These are phyloP conservation scores for Exaiptasia diaphana DNA, from an alignment of 64 coral and sea anemone species.

Conservation along the genomic window DNA sequence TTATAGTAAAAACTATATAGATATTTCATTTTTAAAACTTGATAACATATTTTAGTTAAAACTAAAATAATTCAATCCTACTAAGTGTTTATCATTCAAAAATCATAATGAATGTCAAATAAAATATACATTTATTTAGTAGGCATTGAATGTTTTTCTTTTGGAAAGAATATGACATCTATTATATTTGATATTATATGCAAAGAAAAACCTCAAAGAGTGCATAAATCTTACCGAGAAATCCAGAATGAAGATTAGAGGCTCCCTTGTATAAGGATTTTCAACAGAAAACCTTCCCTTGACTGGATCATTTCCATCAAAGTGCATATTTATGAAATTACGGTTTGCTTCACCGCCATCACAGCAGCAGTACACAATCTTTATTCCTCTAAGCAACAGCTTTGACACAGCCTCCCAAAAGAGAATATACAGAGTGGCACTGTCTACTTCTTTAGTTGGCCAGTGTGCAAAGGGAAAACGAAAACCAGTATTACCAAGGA, in stretches of 20 bases:
- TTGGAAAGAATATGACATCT: too few relatives aligned
- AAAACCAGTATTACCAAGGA: too few relatives aligned
- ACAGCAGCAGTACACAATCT: slow-evolving; percentile 29
- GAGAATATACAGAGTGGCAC: not conserved
- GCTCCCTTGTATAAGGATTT: slow-evolving; percentile 35
- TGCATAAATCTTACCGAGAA: slow-evolving; percentile 41
- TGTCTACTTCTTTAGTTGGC: slow-evolving; percentile 37
- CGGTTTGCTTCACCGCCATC: slow-evolving; percentile 60
- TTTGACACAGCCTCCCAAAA: slow-evolving; percentile 40
- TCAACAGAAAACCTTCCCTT: slow-evolving; percentile 1
- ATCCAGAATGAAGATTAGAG: slow-evolving; percentile 36
- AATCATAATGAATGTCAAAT: too few relatives aligned
- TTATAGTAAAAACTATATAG: too few relatives aligned
- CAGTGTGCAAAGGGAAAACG: slow-evolving; percentile 50
- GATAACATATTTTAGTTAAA: too few relatives aligned
- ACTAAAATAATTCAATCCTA: too few relatives aligned
- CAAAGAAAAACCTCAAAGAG: too few relatives aligned
- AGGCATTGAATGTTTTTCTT: too few relatives aligned
- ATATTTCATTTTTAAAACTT: too few relatives aligned
- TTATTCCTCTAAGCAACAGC: not conserved
- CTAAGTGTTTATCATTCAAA: too few relatives aligned
- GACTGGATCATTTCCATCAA: slow-evolving; percentile 26
- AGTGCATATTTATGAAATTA: slow-evolving; percentile 51
- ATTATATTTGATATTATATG: too few relatives aligned
- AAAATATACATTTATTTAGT: too few relatives aligned